Evolutionary conservation across 1,140 invertebrate genomes (phyloP), one percentile per base, ranked within the genome.

Genomic region (Drosophila pseudoananassae): DNA sequence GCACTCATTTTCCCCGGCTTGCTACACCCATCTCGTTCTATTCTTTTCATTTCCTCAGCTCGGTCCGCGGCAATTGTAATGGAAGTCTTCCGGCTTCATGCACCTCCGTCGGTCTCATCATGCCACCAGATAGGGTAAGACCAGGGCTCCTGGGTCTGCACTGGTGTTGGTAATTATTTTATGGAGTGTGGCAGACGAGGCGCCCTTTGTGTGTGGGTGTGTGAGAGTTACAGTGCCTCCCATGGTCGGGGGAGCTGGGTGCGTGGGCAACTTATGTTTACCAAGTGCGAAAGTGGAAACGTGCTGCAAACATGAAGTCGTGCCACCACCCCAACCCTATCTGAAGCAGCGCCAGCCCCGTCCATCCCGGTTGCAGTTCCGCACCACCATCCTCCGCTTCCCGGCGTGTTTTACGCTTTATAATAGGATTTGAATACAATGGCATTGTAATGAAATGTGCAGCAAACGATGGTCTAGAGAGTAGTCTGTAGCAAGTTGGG

Each of bases 401-500:
- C 61, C 36, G 64, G 64, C 80, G 71, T 87, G 82, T 74, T 85
- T 65, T 78, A 63, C 78, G 78, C 76, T 82, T 71, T 82, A 88
- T 85, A 85, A 85, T 85, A 85, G 82, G 83, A 85, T 85, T 85
- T 87, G 82, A 85, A 85, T 85, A 85, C 82, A 85, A 85, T 85
- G 78, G 82, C 82, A 85, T 85, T 85, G 82, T 85, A 85, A 85
- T 85, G 82, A 85, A 85, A 85, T 88, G 82, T 88, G 78, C 82
- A 82, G 82, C 83, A 85, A 84, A 82, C 83, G 82, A 75, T 82
- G 82, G 58, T 47, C 50, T 65, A 15, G 81, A 71, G 73, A 66
- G 33, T n/a, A 36, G 33, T 36, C 33, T 46, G 60, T 81, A 58
- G 46, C 63, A 65, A 85, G 82, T 81, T 56, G 76, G 69, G 82